Evolutionary conservation across 2,888 invertebrate species (phyloP).

Genomic region (Nephrotoma appendiculata): DNA sequence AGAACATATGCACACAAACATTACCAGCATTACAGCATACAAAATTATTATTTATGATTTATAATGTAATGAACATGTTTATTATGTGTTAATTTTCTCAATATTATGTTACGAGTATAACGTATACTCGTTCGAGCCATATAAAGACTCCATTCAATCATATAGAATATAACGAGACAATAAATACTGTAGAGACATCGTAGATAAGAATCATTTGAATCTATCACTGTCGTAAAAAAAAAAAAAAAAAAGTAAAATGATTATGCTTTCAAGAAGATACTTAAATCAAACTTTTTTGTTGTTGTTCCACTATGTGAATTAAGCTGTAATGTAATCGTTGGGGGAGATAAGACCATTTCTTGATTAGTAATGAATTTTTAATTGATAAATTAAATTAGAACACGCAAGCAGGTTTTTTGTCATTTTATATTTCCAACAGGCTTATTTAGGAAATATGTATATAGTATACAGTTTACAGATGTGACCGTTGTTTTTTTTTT

Average conservation of each 20-base stretch:
- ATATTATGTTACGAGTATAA: no score
- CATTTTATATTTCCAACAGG: not conserved
- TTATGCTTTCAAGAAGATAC: not conserved
- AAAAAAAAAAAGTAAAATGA: not conserved
- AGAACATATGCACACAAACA: not conserved
- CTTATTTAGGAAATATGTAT: not conserved
- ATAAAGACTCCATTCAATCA: not conserved
- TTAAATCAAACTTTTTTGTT: not conserved
- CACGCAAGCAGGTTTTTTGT: not conserved
- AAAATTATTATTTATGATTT: not conserved
- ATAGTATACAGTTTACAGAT: no score
- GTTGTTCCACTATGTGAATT: no score
- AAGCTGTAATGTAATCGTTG: not conserved
- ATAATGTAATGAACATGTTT: not conserved
- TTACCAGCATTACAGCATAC: not conserved
- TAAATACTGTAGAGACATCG: not conserved
- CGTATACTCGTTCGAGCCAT: not conserved
- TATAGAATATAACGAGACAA: not conserved
- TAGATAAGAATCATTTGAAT: not conserved
- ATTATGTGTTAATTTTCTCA: not conserved
- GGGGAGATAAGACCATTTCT: not conserved
- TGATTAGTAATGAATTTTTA: not conserved
- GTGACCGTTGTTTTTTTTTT: not conserved
- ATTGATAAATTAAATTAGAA: not conserved
- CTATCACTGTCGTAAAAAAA: not conserved